Evolutionary conservation across 2,797 vertebrate species (phyloP).

Genomic region (Chelon labrosus): DNA sequence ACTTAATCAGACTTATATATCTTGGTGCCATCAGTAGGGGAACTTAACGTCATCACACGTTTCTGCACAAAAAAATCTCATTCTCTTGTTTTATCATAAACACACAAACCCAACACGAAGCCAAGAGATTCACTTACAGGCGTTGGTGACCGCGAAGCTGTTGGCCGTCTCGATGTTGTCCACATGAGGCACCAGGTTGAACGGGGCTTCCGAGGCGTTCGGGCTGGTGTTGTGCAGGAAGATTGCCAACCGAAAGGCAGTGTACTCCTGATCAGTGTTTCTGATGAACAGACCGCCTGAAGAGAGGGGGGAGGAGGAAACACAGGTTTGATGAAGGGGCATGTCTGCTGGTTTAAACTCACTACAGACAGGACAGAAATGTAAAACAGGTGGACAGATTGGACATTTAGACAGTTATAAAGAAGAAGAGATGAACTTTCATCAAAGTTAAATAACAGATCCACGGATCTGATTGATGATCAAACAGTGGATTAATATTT

Average conservation of each 20-base stretch:
- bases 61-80: too few relatives aligned
- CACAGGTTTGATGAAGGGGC: conserved; percentile 18
- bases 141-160: conserved; percentile 99
- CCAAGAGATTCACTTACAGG: conserved; percentile 89
- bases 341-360: not conserved
- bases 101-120: not conserved
- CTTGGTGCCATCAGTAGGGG: too few relatives aligned
- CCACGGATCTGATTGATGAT: not conserved
- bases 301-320: conserved; percentile 18
- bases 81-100: not conserved
- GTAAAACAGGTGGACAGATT: not conserved
- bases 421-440: not conserved
- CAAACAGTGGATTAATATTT: not conserved
- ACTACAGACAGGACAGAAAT: not conserved
- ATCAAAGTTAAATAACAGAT: not conserved
- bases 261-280: conserved; percentile 99
- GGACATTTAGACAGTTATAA: not conserved
- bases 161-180: conserved; percentile 99
- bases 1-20: not conserved
- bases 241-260: conserved; percentile 97
- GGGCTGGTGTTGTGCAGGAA: conserved; percentile 99
- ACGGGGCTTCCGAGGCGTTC: conserved; percentile 96
- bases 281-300: conserved; percentile 96
- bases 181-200: conserved; percentile 99
- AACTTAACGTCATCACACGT: too few relatives aligned